phyloP scores from a whole-genome alignment of 2,113 vertebrate species.

The Atherinomorus stipes region DNA sequence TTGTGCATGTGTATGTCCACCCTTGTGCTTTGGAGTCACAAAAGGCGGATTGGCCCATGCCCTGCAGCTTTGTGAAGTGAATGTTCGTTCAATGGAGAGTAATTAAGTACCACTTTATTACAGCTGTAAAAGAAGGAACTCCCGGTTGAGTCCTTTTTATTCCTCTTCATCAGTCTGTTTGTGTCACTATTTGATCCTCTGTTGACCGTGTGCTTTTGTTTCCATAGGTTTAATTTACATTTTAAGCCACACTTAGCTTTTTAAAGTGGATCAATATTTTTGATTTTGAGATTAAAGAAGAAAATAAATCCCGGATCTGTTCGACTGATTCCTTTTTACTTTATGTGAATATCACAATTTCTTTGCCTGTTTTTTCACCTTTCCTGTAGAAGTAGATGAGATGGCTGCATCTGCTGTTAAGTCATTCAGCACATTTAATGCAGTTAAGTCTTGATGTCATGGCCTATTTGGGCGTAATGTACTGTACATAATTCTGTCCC shows the following conservation, averaged over 20 bases:
- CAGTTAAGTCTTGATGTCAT: not conserved
- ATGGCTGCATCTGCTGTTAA: not conserved
- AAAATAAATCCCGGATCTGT: not conserved
- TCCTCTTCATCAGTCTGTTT: not conserved
- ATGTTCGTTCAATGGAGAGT: conserved; percentile 17
- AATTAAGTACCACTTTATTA: conserved; percentile 39
- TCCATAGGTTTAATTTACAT: not conserved
- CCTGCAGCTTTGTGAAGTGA: conserved; percentile 23
- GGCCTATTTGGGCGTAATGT: too few relatives aligned
- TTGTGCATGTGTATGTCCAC: conserved; percentile 7
- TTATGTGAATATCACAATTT: not conserved
- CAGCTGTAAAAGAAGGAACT: conserved; percentile 32
- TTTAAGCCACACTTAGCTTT: not conserved
- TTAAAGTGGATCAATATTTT: not conserved
- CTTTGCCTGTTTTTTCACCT: not conserved
- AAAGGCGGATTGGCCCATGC: conserved; percentile 6
- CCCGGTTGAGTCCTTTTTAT: not conserved
- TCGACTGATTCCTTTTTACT: not conserved
- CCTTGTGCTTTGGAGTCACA: conserved; percentile 9
- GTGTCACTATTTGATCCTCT: not conserved
- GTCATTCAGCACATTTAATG: not conserved
- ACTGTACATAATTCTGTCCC: not conserved
- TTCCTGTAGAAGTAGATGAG: not conserved
- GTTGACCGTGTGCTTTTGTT: conserved; percentile 23
- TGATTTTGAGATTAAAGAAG: not conserved